phyloP scores from a whole-genome alignment of 1,140 invertebrate genomes.

The Contarinia nasturtii region DNA sequence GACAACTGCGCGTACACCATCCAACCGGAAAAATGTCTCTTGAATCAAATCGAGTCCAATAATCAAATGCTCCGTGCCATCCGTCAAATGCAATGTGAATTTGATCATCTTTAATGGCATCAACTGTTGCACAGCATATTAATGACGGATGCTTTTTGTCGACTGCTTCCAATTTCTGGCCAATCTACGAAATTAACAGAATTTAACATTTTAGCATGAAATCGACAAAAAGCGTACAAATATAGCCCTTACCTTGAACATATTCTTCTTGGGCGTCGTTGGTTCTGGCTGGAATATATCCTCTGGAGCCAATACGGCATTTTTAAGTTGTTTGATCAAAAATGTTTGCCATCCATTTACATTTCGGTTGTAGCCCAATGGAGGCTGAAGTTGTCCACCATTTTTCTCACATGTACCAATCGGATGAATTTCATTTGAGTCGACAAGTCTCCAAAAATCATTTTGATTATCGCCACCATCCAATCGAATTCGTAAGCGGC shows the following conservation, averaged over 20 bases:
- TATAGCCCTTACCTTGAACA: conserved; percentile 32
- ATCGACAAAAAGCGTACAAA: too few species aligned
- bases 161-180: conserved; percentile 90
- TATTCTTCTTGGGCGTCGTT: conserved; percentile 61
- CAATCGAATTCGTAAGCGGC: conserved; percentile 67
- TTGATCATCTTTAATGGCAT: conserved; percentile 75
- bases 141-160: conserved; percentile 94
- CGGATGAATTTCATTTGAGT: conserved; percentile 84
- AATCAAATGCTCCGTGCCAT: conserved; percentile 94
- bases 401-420: conserved; percentile 88
- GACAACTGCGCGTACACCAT: conserved; percentile 84
- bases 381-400: conserved; percentile 77
- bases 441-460: conserved; percentile 93
- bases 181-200: conserved; percentile 37
- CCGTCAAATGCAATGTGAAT: conserved; percentile 96
- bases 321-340: conserved; percentile 78
- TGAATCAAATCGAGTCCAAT: conserved; percentile 87
- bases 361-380: conserved; percentile 82
- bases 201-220: too few species aligned
- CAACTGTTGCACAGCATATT: conserved; percentile 91
- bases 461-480: conserved; percentile 96
- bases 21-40: conserved; percentile 92
- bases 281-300: conserved; percentile 84
- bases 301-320: conserved; percentile 73
- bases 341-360: conserved; percentile 93